Base-by-base conservation (phyloP, 2,888 invertebrate species). In the Eupeodes latifasciatus region DNA sequence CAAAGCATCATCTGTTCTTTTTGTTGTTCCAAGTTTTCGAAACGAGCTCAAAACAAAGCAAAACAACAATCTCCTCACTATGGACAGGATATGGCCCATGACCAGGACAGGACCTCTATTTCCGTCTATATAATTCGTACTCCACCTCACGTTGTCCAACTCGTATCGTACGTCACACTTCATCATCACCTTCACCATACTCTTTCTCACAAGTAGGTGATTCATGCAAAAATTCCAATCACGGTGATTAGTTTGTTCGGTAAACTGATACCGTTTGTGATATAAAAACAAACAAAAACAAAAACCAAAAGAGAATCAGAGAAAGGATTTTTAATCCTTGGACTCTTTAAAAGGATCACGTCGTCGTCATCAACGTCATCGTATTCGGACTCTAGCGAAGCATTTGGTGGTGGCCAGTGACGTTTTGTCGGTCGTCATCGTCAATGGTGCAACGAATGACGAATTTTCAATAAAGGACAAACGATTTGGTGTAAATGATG, bases 141-240 rank as follows among this genome's bases (percentile, higher is more conserved):
- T 4, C 27, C 0, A 49, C 11, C 62, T 61, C 27, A n/a, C 16
- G 19, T 14, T 12, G 12, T 11, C 19, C 19, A 27, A 19, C 36
- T 5, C 1, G 7, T 11, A 47, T 72, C 14, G 7, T 11, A 34
- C 64, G 55, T 5, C 40, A 6, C 40, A 40, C 36, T 59, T 14
- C n/a, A 49, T 53, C 51, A 55, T 51, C 66, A 40, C 34, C 53
- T 71, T 40, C 44, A 44, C 12, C 55, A 55, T 40, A 40, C 47
- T 47, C 27, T 11, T 53, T 47, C 61, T 66, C 53, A 27, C 78
- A 64, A 67, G 79, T 71, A 76, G 74, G 85, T 71, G 81, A 79
- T 85, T 81, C 89, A 85, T 89, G 85, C 81, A 89, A 85, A 82
- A 85, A 85, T 89, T 76, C 76, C 89, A 82, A 85, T 74, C 79